Percentiles rank a stretch among this genome's conserved stretches.
These are phyloP conservation scores for Acanthurus tractus DNA, from an alignment of 2,797 vertebrate species.

Conservation along the genomic window DNA sequence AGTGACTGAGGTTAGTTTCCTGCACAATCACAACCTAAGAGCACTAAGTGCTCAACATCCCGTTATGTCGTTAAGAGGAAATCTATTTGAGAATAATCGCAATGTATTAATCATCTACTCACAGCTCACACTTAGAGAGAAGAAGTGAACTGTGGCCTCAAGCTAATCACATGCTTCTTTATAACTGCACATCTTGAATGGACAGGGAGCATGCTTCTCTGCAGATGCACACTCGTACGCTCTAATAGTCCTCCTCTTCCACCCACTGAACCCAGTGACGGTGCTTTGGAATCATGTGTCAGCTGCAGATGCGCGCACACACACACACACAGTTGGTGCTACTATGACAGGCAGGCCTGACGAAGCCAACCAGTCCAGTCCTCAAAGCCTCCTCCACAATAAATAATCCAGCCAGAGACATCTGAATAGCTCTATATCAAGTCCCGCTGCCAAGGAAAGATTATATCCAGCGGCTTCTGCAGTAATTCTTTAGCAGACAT, in stretches of 20 bases:
- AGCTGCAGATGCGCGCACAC: conserved; percentile 55
- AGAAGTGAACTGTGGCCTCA: conserved; percentile 58
- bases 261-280: conserved; percentile 29
- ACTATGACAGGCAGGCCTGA: conserved; percentile 32
- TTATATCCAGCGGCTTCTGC: conserved; percentile 48
- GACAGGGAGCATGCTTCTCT: conserved; percentile 59
- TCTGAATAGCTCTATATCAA: conserved; percentile 49
- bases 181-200: conserved; percentile 68
- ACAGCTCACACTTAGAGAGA: conserved; percentile 56
- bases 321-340: conserved; percentile 27
- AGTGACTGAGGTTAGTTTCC: conserved; percentile 49
- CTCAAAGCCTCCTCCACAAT: conserved; percentile 40
- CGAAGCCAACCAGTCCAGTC: conserved; percentile 22
- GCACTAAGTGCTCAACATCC: conserved; percentile 52
- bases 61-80: conserved; percentile 49
- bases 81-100: conserved; percentile 69
- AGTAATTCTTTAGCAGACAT: conserved; percentile 41
- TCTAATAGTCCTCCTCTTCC: conserved; percentile 34
- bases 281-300: conserved; percentile 55
- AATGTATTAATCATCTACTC: conserved; percentile 70
- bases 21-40: conserved; percentile 37
- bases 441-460: conserved; percentile 33
- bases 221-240: conserved; percentile 54
- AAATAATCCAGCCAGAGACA: conserved; percentile 43
- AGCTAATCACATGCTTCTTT: conserved; percentile 66